Base-by-base conservation (phyloP, 1,140 invertebrate genomes). In the Heterodera schachtii region DNA sequence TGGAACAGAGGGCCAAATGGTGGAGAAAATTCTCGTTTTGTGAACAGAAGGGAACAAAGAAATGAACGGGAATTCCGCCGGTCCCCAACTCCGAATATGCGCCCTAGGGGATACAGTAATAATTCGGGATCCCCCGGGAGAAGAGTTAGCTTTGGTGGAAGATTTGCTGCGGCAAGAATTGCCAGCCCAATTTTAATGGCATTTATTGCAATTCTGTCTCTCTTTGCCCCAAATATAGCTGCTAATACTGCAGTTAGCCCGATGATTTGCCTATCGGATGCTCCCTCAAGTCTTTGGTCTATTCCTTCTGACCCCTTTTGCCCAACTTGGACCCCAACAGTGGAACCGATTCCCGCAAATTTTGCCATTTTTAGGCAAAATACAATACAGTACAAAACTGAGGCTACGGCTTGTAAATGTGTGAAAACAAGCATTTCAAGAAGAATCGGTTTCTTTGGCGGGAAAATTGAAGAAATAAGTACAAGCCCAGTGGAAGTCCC, bases 331-430 rank as follows among this genome's bases (percentile, higher is more conserved):
- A 16, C 9, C 4, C 74, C 74, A 16, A 57, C 41, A 21, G 31
- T 60, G 31, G 41, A 16, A 3, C 74, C 74, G 19, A 9, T 75
- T 3, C 3, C 41, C 11, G n/a, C 47, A 31, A 75, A 49, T 4
- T 46, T 75, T n/a, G 13, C 41, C 57, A 47, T 75, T 75, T 46
- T 57, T 47, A 57, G 74, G 31, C 19, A n/a, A 57, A 75, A 75
- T 44, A 75, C 74, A 6, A 13, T 75, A 3, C 47, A 75, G 47
- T 75, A 75, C 21, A 75, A 75, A n/a, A 75, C 74, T 13, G 11
- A 16, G 13, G 74, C 74, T 4, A 75, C 74, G 3, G 47, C 31
- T 6, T 75, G 74, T n/a, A 75, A 75, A 49, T 75, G 74, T 47
- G 43, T 75, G 13, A 75, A 75, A 75, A 75, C 74, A 75, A 75